Percentiles rank a stretch among this genome's conserved stretches.
Evolutionary conservation across 2,797 vertebrate species (phyloP).

Genomic region (Amphiprion clarkii): DNA sequence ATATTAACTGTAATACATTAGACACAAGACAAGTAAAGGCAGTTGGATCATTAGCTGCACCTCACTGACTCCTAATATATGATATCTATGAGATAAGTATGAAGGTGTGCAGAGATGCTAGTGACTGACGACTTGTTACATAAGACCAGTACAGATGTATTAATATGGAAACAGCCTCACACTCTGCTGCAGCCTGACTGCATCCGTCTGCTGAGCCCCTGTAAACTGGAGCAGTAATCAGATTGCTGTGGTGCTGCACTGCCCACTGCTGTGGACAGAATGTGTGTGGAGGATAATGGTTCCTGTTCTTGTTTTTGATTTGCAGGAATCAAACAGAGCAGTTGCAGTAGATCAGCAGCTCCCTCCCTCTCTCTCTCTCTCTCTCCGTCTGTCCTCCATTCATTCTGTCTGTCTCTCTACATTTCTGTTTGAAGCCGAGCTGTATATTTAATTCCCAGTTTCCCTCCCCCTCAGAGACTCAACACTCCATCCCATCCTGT

Average conservation of each 20-base stretch:
- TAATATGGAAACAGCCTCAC: background rate
- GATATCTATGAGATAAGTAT: no score
- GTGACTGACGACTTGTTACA: no score
- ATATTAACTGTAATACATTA: no score
- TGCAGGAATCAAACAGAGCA: conserved; percentile 59
- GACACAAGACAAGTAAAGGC: no score
- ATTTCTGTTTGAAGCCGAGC: conserved; percentile 67
- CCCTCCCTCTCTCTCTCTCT: background rate
- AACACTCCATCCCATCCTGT: conserved; percentile 68
- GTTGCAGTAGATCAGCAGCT: conserved; percentile 46
- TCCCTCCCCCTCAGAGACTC: conserved; percentile 74
- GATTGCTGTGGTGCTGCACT: conserved; percentile 11
- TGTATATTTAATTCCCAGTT: conserved; percentile 65
- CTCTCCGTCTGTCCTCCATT: conserved; percentile 41
- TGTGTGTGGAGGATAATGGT: conserved; percentile 11
- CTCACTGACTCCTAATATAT: no score
- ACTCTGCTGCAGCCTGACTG: background rate
- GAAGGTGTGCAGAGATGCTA: no score
- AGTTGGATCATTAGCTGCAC: no score
- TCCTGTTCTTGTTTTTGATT: conserved; percentile 55
- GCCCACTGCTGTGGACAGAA: conserved; percentile 1
- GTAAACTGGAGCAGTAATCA: conserved; percentile 23
- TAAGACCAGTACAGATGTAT: background rate
- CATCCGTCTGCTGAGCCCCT: background rate
- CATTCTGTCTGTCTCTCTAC: conserved; percentile 46